Evolutionary conservation across 2,888 invertebrate species (phyloP).

Genomic region (Eurois occulta): DNA sequence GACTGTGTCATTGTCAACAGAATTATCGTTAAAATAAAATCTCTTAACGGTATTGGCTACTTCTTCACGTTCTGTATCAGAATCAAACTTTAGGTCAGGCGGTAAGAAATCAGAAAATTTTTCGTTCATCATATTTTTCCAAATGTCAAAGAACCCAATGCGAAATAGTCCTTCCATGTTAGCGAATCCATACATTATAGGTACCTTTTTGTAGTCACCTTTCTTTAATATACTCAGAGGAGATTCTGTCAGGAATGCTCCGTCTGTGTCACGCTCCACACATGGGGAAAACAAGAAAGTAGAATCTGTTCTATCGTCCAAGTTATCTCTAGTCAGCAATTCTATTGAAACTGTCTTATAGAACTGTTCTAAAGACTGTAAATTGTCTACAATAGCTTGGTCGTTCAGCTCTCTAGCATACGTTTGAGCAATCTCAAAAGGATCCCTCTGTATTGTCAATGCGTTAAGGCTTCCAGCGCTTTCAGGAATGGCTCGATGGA

Average conservation of each 20-base stretch:
- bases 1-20: constrained; percentile 64
- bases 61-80: constrained; percentile 66
- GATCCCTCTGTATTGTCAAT: constrained; percentile 71
- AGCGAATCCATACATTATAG: constrained; percentile 69
- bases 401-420: constrained; percentile 66
- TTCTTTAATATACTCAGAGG: constrained; percentile 73
- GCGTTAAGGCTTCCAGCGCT: constrained; percentile 69
- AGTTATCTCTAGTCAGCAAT: constrained; percentile 58
- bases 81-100: constrained; percentile 71
- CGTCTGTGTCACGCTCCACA: not conserved
- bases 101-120: constrained; percentile 68
- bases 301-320: constrained; percentile 41
- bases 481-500: constrained; percentile 74
- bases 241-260: constrained; percentile 15
- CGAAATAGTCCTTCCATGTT: constrained; percentile 69
- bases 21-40: constrained; percentile 72
- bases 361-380: constrained; percentile 74
- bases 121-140: constrained; percentile 74
- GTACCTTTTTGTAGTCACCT: constrained; percentile 66
- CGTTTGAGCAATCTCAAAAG: constrained; percentile 71
- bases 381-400: constrained; percentile 69
- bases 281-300: not conserved
- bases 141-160: constrained; percentile 10
- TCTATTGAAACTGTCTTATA: constrained; percentile 65
- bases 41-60: constrained; percentile 70